Evolutionary conservation across 2,113 vertebrate genomes (phyloP).

Genomic region (Hippocampus mohnikei): DNA sequence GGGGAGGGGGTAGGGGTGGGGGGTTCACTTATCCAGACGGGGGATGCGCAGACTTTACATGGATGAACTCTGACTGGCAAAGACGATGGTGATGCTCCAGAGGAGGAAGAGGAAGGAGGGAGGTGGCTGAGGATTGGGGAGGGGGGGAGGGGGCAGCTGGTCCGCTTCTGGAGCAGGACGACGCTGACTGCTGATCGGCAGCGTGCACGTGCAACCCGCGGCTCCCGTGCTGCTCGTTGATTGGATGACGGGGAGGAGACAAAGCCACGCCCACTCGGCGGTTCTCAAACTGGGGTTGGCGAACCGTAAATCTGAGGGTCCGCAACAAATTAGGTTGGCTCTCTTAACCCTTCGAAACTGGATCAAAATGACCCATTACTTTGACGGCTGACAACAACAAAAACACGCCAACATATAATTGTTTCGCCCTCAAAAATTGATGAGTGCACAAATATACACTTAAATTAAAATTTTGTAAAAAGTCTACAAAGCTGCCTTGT

Average conservation of each 20-base stretch:
- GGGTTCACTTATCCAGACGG: conserved; percentile 71
- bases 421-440: too few species aligned
- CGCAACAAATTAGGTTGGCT: not conserved
- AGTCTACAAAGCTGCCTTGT: too few species aligned
- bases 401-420: too few species aligned
- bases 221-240: conserved; percentile 67
- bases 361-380: too few species aligned
- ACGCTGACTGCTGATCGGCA: conserved; percentile 65
- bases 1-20: not conserved
- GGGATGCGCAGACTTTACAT: conserved; percentile 59
- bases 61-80: conserved; percentile 45
- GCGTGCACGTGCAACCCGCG: conserved; percentile 66
- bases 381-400: too few species aligned
- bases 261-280: conserved; percentile 75
- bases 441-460: too few species aligned
- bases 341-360: not conserved
- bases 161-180: conserved; percentile 60
- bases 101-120: conserved; percentile 1
- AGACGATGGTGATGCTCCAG: not conserved
- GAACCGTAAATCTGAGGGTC: not conserved
- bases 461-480: too few species aligned
- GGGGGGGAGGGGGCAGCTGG: not conserved
- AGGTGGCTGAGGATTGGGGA: not conserved
- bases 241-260: conserved; percentile 61
- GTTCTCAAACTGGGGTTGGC: conserved; percentile 47